Conservation (phyloP, 2,888 invertebrate species). For the Synanthedon myopaeformis region DNA sequence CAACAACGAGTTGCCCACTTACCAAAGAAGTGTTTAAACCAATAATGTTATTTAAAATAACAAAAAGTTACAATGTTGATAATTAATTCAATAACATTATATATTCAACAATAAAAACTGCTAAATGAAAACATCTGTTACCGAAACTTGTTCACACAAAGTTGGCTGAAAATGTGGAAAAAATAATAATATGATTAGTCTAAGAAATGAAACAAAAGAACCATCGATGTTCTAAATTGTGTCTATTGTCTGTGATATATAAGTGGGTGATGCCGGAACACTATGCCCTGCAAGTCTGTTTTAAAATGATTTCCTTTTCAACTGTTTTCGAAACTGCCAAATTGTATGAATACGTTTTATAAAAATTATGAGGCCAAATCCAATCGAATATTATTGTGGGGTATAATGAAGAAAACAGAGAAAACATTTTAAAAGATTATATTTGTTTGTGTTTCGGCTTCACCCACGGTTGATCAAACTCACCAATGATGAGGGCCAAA, state of each 20-base stretch:
- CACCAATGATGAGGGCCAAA: slow-evolving; percentile 90
- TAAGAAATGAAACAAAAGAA: slow-evolving; percentile 29
- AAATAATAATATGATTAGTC: slow-evolving; percentile 51
- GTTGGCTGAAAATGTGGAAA: slow-evolving; percentile 66
- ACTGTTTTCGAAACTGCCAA: too few species aligned
- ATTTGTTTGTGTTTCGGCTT: too few species aligned
- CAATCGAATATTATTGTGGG: too few species aligned
- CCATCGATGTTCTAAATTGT: slow-evolving; percentile 13
- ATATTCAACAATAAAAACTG: slow-evolving; percentile 39
- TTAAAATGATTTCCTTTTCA: too few species aligned
- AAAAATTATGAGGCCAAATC: too few species aligned
- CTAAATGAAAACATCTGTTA: slow-evolving; percentile 56
- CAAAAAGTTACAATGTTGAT: slow-evolving; percentile 36
- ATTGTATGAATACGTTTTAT: too few species aligned
- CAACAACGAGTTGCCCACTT: slow-evolving; percentile 49
- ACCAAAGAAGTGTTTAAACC: slow-evolving; percentile 49
- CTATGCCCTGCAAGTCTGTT: too few species aligned
- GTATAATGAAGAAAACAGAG: too few species aligned
- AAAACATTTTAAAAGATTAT: too few species aligned
- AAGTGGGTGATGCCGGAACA: too few species aligned
- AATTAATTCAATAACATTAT: slow-evolving; percentile 38
- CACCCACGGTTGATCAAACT: slow-evolving; percentile 35
- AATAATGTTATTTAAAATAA: slow-evolving; percentile 39
- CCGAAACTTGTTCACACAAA: slow-evolving; percentile 67
- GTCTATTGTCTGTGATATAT: neutral